Evolutionary conservation across 2,113 vertebrate species (phyloP).

Genomic region (Ammodytes dubius): DNA sequence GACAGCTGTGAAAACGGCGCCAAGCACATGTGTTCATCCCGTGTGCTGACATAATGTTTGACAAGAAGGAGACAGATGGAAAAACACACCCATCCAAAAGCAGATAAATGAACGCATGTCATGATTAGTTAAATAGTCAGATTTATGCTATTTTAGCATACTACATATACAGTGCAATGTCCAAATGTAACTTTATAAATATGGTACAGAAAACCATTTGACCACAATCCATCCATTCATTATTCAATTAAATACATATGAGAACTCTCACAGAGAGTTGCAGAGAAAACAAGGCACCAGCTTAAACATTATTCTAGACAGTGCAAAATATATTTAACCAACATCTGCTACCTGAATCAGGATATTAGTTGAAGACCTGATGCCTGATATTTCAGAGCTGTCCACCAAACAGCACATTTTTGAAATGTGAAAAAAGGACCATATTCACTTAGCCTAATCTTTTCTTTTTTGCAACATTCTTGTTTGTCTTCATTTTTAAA

Average conservation of each 20-base stretch:
- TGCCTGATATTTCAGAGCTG: neutral
- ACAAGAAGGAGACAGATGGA: conserved; percentile 36
- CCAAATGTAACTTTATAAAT: conserved; percentile 2
- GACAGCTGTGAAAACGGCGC: conserved; percentile 71
- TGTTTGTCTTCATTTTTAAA: neutral
- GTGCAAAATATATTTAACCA: neutral
- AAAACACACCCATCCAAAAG: conserved; percentile 34
- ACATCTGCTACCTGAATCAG: neutral
- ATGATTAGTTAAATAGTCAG: too few relatives aligned
- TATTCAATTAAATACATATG: conserved; percentile 33
- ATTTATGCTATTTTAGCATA: neutral
- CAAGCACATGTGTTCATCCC: conserved; percentile 39
- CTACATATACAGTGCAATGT: neutral
- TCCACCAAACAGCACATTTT: neutral
- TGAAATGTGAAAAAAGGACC: neutral
- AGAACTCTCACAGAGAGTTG: conserved; percentile 48
- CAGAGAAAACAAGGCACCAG: neutral
- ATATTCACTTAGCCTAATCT: neutral
- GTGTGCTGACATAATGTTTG: conserved; percentile 41
- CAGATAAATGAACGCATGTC: neutral
- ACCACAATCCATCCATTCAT: neutral
- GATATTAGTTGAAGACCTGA: neutral
- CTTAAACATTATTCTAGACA: neutral
- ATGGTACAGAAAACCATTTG: neutral
- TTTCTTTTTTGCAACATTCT: neutral